Conservation (phyloP, 2,113 vertebrate genomes). For the Hippocampus abdominalis region DNA sequence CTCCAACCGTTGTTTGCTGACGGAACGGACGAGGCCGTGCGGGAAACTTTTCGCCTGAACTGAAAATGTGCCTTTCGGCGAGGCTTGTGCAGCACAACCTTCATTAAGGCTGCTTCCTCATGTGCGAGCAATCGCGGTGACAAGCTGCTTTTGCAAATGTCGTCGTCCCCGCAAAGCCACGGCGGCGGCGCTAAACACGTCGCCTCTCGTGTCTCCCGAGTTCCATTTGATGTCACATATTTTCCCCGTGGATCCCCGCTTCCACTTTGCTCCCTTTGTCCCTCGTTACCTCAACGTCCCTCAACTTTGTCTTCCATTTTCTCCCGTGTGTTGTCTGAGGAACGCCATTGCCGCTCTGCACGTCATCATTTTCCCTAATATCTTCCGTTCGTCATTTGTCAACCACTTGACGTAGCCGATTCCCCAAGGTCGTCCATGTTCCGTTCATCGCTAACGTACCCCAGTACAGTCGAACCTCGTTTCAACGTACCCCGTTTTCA, state of each 20-base stretch:
- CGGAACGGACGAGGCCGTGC: conserved; percentile 41
- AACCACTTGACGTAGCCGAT: no score
- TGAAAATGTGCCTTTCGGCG: conserved; percentile 16
- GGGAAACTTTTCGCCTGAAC: conserved; percentile 8
- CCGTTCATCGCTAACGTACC: no score
- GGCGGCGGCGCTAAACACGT: no score
- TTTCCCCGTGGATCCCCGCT: background rate
- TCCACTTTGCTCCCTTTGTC: background rate
- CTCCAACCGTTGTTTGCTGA: conserved; percentile 66
- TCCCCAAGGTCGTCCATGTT: no score
- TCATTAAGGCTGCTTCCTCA: conserved; percentile 3
- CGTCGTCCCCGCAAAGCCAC: background rate
- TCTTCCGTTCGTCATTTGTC: no score
- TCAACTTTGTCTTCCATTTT: background rate
- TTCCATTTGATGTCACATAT: background rate
- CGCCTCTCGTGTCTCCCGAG: background rate
- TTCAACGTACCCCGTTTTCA: no score
- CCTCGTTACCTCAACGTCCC: background rate
- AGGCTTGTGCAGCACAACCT: conserved; percentile 1
- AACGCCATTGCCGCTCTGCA: no score
- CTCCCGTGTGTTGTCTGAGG: no score
- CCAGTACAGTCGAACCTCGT: no score
- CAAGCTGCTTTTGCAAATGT: background rate
- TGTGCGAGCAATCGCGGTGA: conserved; percentile 3
- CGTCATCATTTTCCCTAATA: no score